Evolutionary conservation across 2,113 vertebrate species (phyloP).

Genomic region (Antechinus flavipes): DNA sequence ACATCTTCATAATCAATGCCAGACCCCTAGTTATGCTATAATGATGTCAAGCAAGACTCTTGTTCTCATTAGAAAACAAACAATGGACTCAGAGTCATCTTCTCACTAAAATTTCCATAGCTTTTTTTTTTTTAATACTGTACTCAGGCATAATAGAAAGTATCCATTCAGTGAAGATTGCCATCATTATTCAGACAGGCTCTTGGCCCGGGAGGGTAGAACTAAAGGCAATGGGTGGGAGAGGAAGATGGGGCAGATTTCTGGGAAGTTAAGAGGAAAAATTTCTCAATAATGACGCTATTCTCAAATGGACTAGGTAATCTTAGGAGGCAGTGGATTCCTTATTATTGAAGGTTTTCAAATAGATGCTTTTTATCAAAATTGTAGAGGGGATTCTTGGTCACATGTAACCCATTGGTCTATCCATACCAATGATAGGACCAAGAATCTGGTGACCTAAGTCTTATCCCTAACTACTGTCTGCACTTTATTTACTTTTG

Average conservation of each 20-base stretch:
- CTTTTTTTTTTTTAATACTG: background rate
- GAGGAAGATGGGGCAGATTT: background rate
- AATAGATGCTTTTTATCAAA: background rate
- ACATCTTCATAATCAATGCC: background rate
- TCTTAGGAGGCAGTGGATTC: background rate
- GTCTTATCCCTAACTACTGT: background rate
- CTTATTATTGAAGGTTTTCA: background rate
- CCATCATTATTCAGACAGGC: background rate
- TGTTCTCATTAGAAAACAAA: background rate
- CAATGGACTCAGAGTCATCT: background rate
- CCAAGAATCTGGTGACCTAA: background rate
- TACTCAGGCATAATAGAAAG: background rate
- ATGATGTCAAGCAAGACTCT: background rate
- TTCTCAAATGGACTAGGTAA: background rate
- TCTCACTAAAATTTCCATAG: background rate
- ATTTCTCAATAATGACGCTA: background rate
- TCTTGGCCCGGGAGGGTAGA: background rate
- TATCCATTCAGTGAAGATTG: background rate
- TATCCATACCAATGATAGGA: background rate
- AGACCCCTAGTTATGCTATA: background rate
- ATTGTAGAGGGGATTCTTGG: background rate
- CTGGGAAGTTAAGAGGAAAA: background rate
- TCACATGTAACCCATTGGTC: background rate
- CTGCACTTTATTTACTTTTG: background rate
- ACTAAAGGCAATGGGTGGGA: too few relatives aligned